A percentile compares a stretch with the other conserved stretches of the same genome.
phyloP scores from a whole-genome alignment of 2,797 vertebrate species.

The Coregonus suidteri region DNA sequence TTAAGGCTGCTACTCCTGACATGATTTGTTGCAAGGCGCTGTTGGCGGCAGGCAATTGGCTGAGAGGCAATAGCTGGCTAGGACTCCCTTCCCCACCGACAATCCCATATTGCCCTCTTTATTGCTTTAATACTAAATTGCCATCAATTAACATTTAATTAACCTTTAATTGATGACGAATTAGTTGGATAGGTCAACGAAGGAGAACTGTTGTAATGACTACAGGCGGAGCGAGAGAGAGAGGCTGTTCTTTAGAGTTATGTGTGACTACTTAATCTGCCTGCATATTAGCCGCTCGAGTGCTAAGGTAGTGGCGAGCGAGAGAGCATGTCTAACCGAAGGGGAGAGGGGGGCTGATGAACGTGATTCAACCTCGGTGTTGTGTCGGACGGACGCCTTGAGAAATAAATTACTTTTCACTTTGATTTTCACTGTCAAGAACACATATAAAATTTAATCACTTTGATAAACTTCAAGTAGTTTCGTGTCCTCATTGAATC shows the following conservation, averaged over 20 bases:
- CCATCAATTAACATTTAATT: conserved; percentile 14
- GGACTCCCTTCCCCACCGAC: neutral
- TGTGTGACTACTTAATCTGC: neutral
- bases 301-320: no score
- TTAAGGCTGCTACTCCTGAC: neutral
- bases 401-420: neutral
- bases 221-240: neutral
- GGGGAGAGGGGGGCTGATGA: neutral
- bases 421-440: neutral
- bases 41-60: neutral
- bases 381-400: neutral
- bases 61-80: neutral
- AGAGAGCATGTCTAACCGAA: no score
- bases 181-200: conserved; percentile 14
- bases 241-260: neutral
- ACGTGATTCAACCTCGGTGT: neutral
- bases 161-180: conserved; percentile 16
- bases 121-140: conserved; percentile 9
- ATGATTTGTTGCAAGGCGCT: neutral
- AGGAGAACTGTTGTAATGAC: conserved; percentile 11
- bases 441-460: no score
- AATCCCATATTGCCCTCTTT: neutral
- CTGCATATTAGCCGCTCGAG: neutral
- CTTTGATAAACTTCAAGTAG: no score
- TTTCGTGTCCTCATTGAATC: neutral